Base-by-base conservation (phyloP, 2,888 invertebrate genomes). In the Metallyticus violacea region DNA sequence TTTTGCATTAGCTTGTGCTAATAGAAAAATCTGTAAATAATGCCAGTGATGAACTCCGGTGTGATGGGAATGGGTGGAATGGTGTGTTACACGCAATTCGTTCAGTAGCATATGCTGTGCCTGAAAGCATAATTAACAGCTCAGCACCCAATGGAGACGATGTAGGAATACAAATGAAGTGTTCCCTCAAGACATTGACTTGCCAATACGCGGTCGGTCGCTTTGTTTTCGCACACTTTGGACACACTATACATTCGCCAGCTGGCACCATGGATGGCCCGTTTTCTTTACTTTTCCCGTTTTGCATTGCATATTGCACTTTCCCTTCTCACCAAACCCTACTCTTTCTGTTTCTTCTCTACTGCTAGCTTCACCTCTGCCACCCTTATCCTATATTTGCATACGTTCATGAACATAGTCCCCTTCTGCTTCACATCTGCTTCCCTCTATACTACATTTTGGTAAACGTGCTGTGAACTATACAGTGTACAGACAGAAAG, bases 261-360 rank as follows among this genome's bases (percentile, higher is more conserved):
- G 40, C 40, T 62, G 40, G 40, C 40, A 62, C 40, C n/a, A n/a
- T n/a, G n/a, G n/a, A n/a, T n/a, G n/a, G n/a, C n/a, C n/a, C 40
- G 40, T 9, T 62, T 62, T 62, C 40, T 62, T 62, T 62, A 22
- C 40, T 62, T 62, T 62, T 62, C 40, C 40, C 9, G 77, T 28
- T 77, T 83, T 83, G 83, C 77, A 77, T 28, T 83, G 79, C 85
- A 79, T 81, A 79, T 79, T 79, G 15, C 40, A 62, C 40, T 62
- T 62, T 62, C 40, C 40, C 40, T 62, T 62, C 40, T n/a, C n/a
- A n/a, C n/a, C n/a, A n/a, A n/a, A n/a, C n/a, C n/a, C n/a, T n/a
- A n/a, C n/a, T 62, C 40, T 62, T 62, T 22, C 40, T 62, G 40
- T 62, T 62, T 62, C 80, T 80, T 22, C 29, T 26, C 80, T 80